These are phyloP conservation scores for Ictalurus furcatus DNA, from an alignment of 2,113 vertebrate genomes.

Conservation along the genomic window DNA sequence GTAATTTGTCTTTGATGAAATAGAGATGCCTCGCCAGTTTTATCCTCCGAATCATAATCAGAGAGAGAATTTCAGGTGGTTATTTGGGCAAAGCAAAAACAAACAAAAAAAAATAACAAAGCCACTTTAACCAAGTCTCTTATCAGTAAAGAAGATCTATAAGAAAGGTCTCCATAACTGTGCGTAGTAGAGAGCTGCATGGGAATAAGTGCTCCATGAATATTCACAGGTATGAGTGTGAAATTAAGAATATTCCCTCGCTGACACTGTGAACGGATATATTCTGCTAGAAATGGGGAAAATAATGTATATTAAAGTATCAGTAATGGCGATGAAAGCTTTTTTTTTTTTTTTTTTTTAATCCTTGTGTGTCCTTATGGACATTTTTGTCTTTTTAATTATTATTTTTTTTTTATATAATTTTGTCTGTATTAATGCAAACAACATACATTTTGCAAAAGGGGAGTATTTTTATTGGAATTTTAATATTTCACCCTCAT, in stretches of 20 bases:
- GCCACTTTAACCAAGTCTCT: neutral
- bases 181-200: neutral
- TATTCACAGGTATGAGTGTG: neutral
- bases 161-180: conserved; percentile 4
- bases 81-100: neutral
- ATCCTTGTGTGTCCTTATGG: no score
- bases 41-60: neutral
- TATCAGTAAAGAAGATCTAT: neutral
- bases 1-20: conserved; percentile 80
- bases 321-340: no score
- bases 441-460: no score
- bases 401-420: no score
- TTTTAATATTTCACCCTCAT: no score
- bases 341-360: no score
- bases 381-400: no score
- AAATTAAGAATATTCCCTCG: neutral
- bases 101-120: no score
- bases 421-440: no score
- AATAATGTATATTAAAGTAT: neutral
- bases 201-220: neutral
- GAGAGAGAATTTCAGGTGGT: neutral
- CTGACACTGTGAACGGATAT: neutral
- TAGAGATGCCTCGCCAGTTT: conserved; percentile 68
- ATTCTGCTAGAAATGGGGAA: neutral
- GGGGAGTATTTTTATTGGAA: no score